Base-by-base conservation (phyloP, 2,888 invertebrate genomes). In the Epistrophe eligans region DNA sequence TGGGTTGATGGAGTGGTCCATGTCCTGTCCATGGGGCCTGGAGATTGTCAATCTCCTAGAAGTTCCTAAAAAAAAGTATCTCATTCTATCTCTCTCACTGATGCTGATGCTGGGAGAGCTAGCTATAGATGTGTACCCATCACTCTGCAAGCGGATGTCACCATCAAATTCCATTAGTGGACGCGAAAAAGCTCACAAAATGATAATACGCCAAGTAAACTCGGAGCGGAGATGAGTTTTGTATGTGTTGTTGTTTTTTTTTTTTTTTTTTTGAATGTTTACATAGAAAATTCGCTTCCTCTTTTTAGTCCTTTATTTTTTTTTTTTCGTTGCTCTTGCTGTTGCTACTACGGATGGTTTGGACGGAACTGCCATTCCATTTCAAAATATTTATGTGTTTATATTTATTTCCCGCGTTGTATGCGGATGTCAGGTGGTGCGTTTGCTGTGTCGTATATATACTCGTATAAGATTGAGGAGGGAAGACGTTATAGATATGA, bases 141-240 rank as follows among this genome's bases (percentile, higher is more conserved):
- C 43, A 67, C 50, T 50, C 62, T 55, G 43, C 50, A n/a, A 70
- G 55, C 79, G 70, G 70, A 77, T 79, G 77, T 67, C 76, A 79
- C 83, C 87, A 83, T 87, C 79, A 83, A 87, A 87, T 83, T 83
- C 87, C 87, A 87, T 87, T 87, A 83, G 87, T 83, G 79, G 83
- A 87, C 87, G 83, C 83, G 87, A 83, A 79, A 87, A 87, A 85
- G 79, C 87, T 87, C 74, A 83, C 70, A 71, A 79, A 83, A 83
- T 83, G 48, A 83, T 87, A 83, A 87, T 83, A 87, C 74, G 70
- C 70, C 24, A n/a, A 57, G 77, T 48, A 74, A 70, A 82, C 57
- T 71, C 74, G 45, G 45, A 87, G 58, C 71, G 83, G 74, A 76
- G 79, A 82, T 85, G 85, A 74, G 52, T 83, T 79, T 66, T 76